A percentile compares a stretch with the other conserved stretches of the same genome.
Conservation (phyloP, 2,113 vertebrate species). For the Fukomys damarensis region DNA sequence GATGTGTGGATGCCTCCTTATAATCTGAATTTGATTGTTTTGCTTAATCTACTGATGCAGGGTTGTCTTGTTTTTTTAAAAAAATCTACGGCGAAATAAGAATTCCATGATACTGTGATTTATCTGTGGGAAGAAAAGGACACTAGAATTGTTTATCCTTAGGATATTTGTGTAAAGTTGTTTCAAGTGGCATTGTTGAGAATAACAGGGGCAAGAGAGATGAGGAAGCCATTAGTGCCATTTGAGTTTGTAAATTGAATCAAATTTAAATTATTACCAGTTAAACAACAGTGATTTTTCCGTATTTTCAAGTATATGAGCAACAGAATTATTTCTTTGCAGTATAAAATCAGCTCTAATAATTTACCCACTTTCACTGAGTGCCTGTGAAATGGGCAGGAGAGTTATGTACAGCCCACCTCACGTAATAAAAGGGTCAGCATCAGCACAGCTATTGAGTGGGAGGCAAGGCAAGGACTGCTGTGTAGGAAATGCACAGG, state of each 20-base stretch:
- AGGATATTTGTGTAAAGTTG: constrained; percentile 70
- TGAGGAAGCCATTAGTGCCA: background rate
- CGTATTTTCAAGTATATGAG: constrained; percentile 15
- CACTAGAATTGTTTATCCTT: constrained; percentile 70
- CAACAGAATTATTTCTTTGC: background rate
- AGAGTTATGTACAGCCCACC: background rate
- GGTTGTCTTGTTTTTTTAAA: constrained; percentile 38
- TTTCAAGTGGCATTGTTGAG: constrained; percentile 33
- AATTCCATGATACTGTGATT: constrained; percentile 65
- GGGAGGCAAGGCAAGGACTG: background rate
- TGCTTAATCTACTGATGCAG: constrained; percentile 62
- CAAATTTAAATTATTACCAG: constrained; percentile 55
- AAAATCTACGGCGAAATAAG: constrained; percentile 69
- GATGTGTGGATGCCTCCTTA: background rate
- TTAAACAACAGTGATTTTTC: constrained; percentile 59
- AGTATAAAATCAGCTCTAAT: background rate
- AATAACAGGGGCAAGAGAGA: constrained; percentile 60
- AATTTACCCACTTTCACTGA: constrained; percentile 5
- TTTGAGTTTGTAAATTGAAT: constrained; percentile 62
- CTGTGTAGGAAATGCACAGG: background rate
- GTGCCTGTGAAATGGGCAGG: constrained; percentile 53
- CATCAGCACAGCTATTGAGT: background rate
- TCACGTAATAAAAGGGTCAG: constrained; percentile 30
- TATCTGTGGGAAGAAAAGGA: constrained; percentile 70
- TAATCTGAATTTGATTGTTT: constrained; percentile 52